phyloP scores from a whole-genome alignment of 2,113 vertebrate species.

The Vidua chalybeata region DNA sequence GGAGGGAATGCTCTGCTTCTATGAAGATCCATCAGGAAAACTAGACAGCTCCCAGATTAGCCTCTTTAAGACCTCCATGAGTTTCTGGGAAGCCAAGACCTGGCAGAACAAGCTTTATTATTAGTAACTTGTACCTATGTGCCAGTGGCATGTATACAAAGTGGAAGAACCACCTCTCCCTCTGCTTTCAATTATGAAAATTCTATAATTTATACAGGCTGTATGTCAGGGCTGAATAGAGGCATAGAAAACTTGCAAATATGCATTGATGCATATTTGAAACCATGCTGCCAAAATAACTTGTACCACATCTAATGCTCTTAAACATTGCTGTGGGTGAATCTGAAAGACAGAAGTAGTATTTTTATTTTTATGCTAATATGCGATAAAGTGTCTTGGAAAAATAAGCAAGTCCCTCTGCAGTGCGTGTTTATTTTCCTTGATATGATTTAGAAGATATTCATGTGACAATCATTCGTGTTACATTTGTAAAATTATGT shows the following conservation, averaged over 20 bases:
- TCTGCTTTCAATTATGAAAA: background rate
- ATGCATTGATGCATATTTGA: conserved; percentile 46
- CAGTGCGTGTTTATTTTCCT: conserved; percentile 67
- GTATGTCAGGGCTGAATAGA: background rate
- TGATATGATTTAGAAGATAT: conserved; percentile 62
- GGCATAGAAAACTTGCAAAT: conserved; percentile 45
- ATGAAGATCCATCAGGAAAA: background rate
- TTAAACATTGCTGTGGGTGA: conserved; percentile 42
- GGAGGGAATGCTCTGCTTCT: background rate
- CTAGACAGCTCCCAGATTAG: background rate
- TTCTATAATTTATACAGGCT: conserved; percentile 10
- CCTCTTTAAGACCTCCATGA: background rate
- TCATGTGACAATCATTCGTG: conserved; percentile 66
- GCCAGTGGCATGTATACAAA: background rate
- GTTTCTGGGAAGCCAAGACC: background rate
- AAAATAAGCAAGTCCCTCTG: conserved; percentile 61
- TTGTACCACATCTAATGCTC: conserved; percentile 41
- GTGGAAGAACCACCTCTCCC: background rate
- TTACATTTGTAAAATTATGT: conserved; percentile 67
- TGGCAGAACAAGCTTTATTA: background rate
- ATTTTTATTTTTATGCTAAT: conserved; percentile 66
- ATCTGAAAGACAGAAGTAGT: conserved; percentile 65
- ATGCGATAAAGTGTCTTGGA: conserved; percentile 42
- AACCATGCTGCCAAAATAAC: conserved; percentile 38
- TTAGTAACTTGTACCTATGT: background rate